Evolutionary conservation across 2,888 invertebrate genomes (phyloP).

Genomic region (Mamestra brassicae): DNA sequence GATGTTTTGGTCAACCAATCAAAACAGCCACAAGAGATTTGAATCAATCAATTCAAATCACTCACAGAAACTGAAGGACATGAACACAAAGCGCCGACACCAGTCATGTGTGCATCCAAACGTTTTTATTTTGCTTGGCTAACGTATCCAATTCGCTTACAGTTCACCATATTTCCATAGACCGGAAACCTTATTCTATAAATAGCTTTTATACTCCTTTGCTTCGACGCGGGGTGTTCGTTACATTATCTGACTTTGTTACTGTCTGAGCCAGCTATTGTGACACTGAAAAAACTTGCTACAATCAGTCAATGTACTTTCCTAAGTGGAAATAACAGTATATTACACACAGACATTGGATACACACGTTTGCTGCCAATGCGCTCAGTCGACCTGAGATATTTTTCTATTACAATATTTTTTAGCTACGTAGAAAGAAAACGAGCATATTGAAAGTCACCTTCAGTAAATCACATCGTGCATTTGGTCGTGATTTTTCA

Average conservation of each 20-base stretch:
- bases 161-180: conserved; percentile 51
- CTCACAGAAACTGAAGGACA: conserved; percentile 21
- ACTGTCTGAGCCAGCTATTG: conserved; percentile 22
- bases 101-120: conserved; percentile 34
- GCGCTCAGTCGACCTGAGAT: conserved; percentile 5
- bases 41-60: too few relatives aligned
- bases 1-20: background rate
- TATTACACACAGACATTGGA: conserved; percentile 24
- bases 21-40: conserved; percentile 1
- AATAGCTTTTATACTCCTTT: conserved; percentile 57
- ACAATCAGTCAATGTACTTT: conserved; percentile 43
- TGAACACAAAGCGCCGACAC: conserved; percentile 15
- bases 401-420: conserved; percentile 20
- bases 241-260: conserved; percentile 46
- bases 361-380: conserved; percentile 42
- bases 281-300: conserved; percentile 36
- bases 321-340: conserved; percentile 32
- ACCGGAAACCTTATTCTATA: conserved; percentile 63
- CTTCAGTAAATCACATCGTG: conserved; percentile 24
- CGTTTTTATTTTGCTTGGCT: conserved; percentile 48
- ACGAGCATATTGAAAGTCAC: conserved; percentile 43
- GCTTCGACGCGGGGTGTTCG: conserved; percentile 44
- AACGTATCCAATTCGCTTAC: conserved; percentile 40
- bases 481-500: conserved; percentile 27
- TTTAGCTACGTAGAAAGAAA: conserved; percentile 5